A percentile compares a stretch with the other conserved stretches of the same genome.
These are phyloP conservation scores for Cephalopholis sonnerati DNA, from an alignment of 2,113 vertebrate genomes.

Conservation along the genomic window DNA sequence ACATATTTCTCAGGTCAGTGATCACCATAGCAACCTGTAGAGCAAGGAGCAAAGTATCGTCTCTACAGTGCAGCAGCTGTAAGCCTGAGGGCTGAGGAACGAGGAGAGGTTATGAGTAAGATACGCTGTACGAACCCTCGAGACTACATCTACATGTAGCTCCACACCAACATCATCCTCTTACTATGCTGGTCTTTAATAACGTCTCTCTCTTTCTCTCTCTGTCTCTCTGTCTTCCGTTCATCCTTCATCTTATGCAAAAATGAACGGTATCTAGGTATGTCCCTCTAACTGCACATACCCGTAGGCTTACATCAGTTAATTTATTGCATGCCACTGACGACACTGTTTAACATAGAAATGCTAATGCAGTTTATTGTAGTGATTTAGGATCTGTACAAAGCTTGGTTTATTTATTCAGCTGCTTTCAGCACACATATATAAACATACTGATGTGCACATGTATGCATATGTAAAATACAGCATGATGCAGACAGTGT, in stretches of 20 bases:
- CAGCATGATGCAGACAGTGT: not conserved
- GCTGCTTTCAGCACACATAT: not conserved
- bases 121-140: constrained; percentile 5
- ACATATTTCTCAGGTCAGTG: constrained; percentile 57
- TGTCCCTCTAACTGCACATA: constrained; percentile 5
- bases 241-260: not conserved
- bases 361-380: not conserved
- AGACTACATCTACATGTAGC: constrained; percentile 41
- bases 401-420: not conserved
- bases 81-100: constrained; percentile 52
- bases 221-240: not conserved
- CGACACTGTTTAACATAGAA: not conserved
- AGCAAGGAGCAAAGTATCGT: constrained; percentile 33
- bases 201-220: not conserved
- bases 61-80: constrained; percentile 45
- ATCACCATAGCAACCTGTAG: constrained; percentile 75
- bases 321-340: not conserved
- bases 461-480: not conserved
- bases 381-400: constrained; percentile 8
- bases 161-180: constrained; percentile 18
- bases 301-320: not conserved
- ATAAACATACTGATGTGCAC: not conserved
- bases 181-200: not conserved
- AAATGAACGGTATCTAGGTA: not conserved
- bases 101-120: constrained; percentile 53